phyloP scores from a whole-genome alignment of 2,888 invertebrate species.

The Gari tellinella region DNA sequence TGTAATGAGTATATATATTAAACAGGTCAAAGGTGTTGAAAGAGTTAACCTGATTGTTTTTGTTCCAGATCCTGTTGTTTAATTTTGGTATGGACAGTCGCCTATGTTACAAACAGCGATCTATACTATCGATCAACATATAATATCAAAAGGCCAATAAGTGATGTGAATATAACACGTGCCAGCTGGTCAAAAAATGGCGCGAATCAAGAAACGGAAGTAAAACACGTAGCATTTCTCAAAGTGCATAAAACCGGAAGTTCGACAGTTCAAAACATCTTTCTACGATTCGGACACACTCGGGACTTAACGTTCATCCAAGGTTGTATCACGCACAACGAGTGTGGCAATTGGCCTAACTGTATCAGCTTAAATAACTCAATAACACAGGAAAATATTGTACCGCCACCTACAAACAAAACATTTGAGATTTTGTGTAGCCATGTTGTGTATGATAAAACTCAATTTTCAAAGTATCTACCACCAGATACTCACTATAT shows the following conservation, averaged over 20 bases:
- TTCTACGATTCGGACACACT: constrained; percentile 55
- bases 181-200: too few species aligned
- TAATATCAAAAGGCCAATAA: too few species aligned
- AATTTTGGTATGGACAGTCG: too few species aligned
- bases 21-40: too few species aligned
- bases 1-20: too few species aligned
- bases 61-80: too few species aligned
- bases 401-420: constrained; percentile 54
- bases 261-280: constrained; percentile 61
- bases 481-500: constrained; percentile 59
- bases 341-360: constrained; percentile 38
- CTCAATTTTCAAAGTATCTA: constrained; percentile 50
- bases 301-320: constrained; percentile 58
- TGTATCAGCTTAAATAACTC: constrained; percentile 44
- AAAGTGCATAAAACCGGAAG: constrained; percentile 68
- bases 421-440: constrained; percentile 60
- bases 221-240: constrained; percentile 61
- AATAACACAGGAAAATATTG: constrained; percentile 28
- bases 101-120: too few species aligned
- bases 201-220: too few species aligned
- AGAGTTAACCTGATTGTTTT: too few species aligned
- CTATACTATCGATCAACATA: too few species aligned
- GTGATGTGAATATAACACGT: too few species aligned
- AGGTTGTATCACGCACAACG: constrained; percentile 16
- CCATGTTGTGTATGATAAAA: constrained; percentile 59